These are phyloP conservation scores for Thymelicus acteon DNA, from an alignment of 2,888 invertebrate genomes.

Conservation along the genomic window DNA sequence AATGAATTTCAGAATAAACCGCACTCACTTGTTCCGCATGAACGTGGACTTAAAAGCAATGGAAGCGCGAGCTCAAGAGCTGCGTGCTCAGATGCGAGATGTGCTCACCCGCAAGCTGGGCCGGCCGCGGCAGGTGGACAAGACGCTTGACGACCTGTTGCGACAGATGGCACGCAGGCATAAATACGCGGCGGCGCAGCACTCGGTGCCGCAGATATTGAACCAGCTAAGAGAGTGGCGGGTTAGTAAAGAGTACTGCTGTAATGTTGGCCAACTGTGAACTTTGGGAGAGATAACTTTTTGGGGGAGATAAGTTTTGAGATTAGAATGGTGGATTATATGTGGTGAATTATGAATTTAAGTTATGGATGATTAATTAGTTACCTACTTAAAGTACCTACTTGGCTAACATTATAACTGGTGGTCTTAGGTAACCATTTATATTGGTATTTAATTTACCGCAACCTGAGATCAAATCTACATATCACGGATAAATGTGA, in stretches of 20 bases:
- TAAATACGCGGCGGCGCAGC: slow-evolving; percentile 65
- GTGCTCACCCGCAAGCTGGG: slow-evolving; percentile 74
- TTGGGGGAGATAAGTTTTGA: too few species aligned
- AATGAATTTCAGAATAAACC: slow-evolving; percentile 81
- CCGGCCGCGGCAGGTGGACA: slow-evolving; percentile 69
- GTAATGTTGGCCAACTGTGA: too few species aligned
- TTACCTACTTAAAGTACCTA: too few species aligned
- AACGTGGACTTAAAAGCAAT: slow-evolving; percentile 88
- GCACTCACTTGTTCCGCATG: slow-evolving; percentile 88
- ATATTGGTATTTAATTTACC: too few species aligned
- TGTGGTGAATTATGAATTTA: too few species aligned
- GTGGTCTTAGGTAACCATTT: too few species aligned
- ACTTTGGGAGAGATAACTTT: too few species aligned
- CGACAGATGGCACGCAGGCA: slow-evolving; percentile 73
- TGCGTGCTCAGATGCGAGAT: slow-evolving; percentile 82
- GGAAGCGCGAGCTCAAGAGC: slow-evolving; percentile 82
- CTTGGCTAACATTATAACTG: slow-evolving; percentile 7
- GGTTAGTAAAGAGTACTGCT: slow-evolving; percentile 48
- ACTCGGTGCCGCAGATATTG: slow-evolving; percentile 59
- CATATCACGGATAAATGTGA: too few species aligned
- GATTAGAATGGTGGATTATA: too few species aligned
- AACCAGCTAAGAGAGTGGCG: slow-evolving; percentile 68
- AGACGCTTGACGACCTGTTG: slow-evolving; percentile 71
- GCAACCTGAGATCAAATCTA: too few species aligned
- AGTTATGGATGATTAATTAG: too few species aligned